Conservation (phyloP, 2,888 invertebrate genomes). For the Scaptomyza caliginosa region DNA sequence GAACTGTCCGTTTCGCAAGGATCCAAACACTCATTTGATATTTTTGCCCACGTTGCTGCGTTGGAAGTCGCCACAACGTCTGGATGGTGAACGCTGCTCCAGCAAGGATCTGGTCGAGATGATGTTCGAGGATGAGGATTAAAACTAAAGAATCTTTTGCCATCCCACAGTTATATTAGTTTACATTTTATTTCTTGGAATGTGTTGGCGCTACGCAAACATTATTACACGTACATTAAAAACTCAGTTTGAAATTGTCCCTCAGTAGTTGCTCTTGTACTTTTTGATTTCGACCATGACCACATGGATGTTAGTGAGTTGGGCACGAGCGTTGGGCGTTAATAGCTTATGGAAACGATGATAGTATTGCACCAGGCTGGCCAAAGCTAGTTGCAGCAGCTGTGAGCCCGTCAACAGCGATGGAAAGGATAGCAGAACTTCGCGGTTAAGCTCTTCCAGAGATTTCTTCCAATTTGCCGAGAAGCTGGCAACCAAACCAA, state of each 20-base stretch:
- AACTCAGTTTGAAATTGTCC: slow-evolving; percentile 19
- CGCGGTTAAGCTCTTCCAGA: slow-evolving; percentile 96
- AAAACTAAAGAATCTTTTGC: slow-evolving; percentile 43
- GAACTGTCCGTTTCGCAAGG: slow-evolving; percentile 92
- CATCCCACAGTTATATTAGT: slow-evolving; percentile 10
- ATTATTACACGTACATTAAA: slow-evolving; percentile 16
- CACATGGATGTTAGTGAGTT: slow-evolving; percentile 98
- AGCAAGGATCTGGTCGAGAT: slow-evolving; percentile 90
- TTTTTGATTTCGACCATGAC: slow-evolving; percentile 99
- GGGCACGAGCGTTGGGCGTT: slow-evolving; percentile 92
- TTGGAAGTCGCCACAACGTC: slow-evolving; percentile 91
- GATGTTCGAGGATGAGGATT: slow-evolving; percentile 90
- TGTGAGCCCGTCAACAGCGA: slow-evolving; percentile 98
- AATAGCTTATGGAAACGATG: slow-evolving; percentile 97
- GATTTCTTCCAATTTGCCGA: slow-evolving; percentile 97
- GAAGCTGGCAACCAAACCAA: slow-evolving; percentile 94
- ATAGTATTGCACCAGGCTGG: slow-evolving; percentile 98
- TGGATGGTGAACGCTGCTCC: slow-evolving; percentile 91
- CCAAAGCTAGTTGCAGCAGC: slow-evolving; percentile 96
- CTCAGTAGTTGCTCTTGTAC: slow-evolving; percentile 96
- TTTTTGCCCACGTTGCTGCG: slow-evolving; percentile 92
- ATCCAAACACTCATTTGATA: slow-evolving; percentile 88
- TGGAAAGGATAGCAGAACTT: slow-evolving; percentile 97
- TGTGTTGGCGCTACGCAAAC: slow-evolving; percentile 21
- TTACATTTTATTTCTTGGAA: slow-evolving; percentile 41